phyloP scores from a whole-genome alignment of 2,797 vertebrate genomes.

The Myiothlypis chrysogaster region DNA sequence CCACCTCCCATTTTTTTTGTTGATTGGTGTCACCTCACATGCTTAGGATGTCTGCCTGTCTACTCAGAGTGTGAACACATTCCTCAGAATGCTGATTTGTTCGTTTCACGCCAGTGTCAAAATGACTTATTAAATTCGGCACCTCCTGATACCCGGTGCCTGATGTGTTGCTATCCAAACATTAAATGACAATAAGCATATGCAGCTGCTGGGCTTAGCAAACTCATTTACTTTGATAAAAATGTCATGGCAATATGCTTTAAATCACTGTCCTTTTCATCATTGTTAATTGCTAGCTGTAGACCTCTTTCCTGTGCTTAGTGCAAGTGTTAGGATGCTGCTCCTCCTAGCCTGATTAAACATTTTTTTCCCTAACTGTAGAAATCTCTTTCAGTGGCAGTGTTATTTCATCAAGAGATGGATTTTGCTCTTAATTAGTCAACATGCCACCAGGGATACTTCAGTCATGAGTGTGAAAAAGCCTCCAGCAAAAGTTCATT shows the following conservation, averaged over 20 bases:
- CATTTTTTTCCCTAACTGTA: constrained; percentile 56
- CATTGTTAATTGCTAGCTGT: constrained; percentile 76
- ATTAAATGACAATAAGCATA: constrained; percentile 82
- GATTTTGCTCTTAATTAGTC: constrained; percentile 84
- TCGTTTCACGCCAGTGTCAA: constrained; percentile 80
- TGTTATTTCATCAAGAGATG: constrained; percentile 81
- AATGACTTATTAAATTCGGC: constrained; percentile 80
- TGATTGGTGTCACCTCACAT: constrained; percentile 81
- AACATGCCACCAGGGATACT: constrained; percentile 76
- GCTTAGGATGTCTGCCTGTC: constrained; percentile 79
- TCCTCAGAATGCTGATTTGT: constrained; percentile 79
- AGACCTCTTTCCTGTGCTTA: constrained; percentile 66
- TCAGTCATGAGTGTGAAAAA: constrained; percentile 81
- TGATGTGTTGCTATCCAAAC: constrained; percentile 78
- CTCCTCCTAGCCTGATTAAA: constrained; percentile 76
- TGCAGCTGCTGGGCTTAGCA: constrained; percentile 74
- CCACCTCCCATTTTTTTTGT: constrained; percentile 57
- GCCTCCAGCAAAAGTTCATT: constrained; percentile 77
- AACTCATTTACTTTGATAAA: constrained; percentile 81
- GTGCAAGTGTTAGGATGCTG: constrained; percentile 65
- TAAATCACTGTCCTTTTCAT: constrained; percentile 79
- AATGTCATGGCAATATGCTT: constrained; percentile 78
- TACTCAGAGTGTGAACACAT: constrained; percentile 79
- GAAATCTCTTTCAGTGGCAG: constrained; percentile 72
- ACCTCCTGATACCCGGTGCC: constrained; percentile 70